Base-by-base conservation (phyloP, 2,113 vertebrate genomes). In the Stomatorhinus ivindoensis region DNA sequence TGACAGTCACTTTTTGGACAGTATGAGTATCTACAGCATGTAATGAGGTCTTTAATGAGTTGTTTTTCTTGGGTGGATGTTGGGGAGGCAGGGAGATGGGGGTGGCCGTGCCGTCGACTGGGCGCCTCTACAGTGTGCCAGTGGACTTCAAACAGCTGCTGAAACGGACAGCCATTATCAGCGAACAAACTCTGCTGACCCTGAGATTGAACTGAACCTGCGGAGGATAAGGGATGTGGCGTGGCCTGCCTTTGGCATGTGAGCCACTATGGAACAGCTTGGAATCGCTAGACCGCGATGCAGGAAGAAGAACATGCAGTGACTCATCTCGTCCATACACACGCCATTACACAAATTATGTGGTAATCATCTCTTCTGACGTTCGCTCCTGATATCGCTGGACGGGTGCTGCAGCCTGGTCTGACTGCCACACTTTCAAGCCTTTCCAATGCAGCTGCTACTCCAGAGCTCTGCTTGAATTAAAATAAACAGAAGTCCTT, bases 311-410 rank as follows among this genome's bases (percentile, higher is more conserved):
- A n/a, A 39, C 89, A 89, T 89, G 86, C 90, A 89, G 82, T 90
- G 88, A 89, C 50, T 91, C 89, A 46, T 44, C 86, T 91, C 92
- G 91, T 93, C 93, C 91, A 90, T 92, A 91, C 90, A 92, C 93
- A 92, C 93, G 94, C 95, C 95, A 96, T 96, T 96, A 96, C 94
- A 95, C 94, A 96, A 96, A 96, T 96, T 96, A 95, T 95, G 90
- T 90, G 91, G 92, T 95, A 92, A 95, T 96, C 95, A 96, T 96
- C 96, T 94, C 89, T 92, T 92, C 92, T 94, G 93, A 94, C 94
- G 92, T 96, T 94, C 94, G 93, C 92, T 94, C 94, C 93, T 95
- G 94, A 95, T 95, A 95, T 95, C 93, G 93, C 91, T 89, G 93
- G 92, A 48, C 94, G 93, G 92, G 94, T 92, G 94, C 94, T 93